A percentile compares a stretch with the other conserved stretches of the same genome.
Evolutionary conservation across 2,888 invertebrate species (phyloP).

Genomic region (Temnothorax rugatulus): DNA sequence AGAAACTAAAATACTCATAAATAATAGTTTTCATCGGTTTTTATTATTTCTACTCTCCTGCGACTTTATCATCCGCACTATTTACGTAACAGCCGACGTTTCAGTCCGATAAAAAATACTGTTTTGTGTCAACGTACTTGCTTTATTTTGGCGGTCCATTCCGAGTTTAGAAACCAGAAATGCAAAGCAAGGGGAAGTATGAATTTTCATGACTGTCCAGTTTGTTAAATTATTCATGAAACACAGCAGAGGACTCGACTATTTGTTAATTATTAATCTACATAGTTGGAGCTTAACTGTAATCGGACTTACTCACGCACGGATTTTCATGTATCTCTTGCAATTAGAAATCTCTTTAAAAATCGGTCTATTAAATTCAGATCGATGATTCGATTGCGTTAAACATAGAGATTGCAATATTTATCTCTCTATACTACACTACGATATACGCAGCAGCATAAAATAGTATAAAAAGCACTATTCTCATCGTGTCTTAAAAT

Average conservation of each 20-base stretch:
- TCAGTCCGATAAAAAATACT: conserved; percentile 23
- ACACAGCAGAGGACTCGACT: conserved; percentile 13
- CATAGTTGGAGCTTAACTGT: conserved; percentile 51
- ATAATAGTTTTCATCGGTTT: conserved; percentile 11
- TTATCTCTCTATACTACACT: not conserved
- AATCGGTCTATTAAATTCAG: not conserved
- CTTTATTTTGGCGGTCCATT: conserved; percentile 27
- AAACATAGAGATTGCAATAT: not conserved
- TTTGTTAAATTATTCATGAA: conserved; percentile 65
- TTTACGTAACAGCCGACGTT: conserved; percentile 23
- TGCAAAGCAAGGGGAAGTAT: conserved; percentile 33
- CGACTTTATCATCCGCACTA: not conserved
- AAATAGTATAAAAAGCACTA: not conserved
- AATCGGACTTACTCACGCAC: conserved; percentile 42
- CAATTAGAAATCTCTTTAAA: conserved; percentile 13
- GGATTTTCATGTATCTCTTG: not conserved
- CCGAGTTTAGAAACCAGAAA: conserved; percentile 23
- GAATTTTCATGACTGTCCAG: conserved; percentile 46
- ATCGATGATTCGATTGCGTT: not conserved
- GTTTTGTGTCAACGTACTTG: conserved; percentile 18
- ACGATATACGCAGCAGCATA: too few relatives aligned
- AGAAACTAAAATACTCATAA: conserved; percentile 26
- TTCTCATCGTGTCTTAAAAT: not conserved
- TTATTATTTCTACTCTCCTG: conserved; percentile 12
- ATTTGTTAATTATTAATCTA: conserved; percentile 68